A percentile compares a stretch with the other conserved stretches of the same genome.
These are phyloP conservation scores for Eucidaris tribuloides DNA, from an alignment of 35 echinoderm and acorn worm species.

Conservation along the genomic window DNA sequence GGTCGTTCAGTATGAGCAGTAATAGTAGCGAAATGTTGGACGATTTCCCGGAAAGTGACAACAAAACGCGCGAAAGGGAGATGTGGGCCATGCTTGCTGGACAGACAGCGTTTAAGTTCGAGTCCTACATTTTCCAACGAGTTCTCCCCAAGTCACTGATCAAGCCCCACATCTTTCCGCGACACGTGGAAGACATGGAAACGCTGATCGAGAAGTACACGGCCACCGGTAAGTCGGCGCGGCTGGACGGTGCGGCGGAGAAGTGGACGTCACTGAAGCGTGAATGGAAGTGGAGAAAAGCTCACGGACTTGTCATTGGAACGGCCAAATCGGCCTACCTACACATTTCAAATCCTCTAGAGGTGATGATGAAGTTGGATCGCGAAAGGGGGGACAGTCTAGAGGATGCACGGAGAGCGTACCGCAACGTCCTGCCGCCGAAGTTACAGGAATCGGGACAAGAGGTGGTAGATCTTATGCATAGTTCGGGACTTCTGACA, in stretches of 20 bases:
- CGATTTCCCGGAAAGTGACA: constrained; percentile 53
- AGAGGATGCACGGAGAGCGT: constrained; percentile 66
- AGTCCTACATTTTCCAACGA: constrained; percentile 89
- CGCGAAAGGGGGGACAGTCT: constrained; percentile 71
- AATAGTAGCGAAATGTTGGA: neutral
- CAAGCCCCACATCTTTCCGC: constrained; percentile 97
- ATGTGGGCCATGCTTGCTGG: constrained; percentile 99
- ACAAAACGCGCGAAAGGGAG: constrained; percentile 76
- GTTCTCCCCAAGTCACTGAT: constrained; percentile 87
- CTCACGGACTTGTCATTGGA: constrained; percentile 62
- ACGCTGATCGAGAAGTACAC: constrained; percentile 86
- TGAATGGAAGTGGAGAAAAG: constrained; percentile 71
- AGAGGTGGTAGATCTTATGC: constrained; percentile 77
- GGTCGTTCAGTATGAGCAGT: constrained; percentile 1
- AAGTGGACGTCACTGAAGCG: constrained; percentile 81
- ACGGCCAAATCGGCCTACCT: constrained; percentile 80
- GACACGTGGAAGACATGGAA: constrained; percentile 87
- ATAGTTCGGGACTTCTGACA: constrained; percentile 51
- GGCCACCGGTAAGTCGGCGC: constrained; percentile 24
- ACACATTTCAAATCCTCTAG: constrained; percentile 93
- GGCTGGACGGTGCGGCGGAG: constrained; percentile 80
- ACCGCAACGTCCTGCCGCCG: constrained; percentile 55
- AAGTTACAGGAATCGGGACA: constrained; percentile 66
- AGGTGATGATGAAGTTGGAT: constrained; percentile 92
- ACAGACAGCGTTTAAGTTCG: constrained; percentile 86